Conservation (phyloP, 2,113 vertebrate genomes). For the Indri indri region DNA sequence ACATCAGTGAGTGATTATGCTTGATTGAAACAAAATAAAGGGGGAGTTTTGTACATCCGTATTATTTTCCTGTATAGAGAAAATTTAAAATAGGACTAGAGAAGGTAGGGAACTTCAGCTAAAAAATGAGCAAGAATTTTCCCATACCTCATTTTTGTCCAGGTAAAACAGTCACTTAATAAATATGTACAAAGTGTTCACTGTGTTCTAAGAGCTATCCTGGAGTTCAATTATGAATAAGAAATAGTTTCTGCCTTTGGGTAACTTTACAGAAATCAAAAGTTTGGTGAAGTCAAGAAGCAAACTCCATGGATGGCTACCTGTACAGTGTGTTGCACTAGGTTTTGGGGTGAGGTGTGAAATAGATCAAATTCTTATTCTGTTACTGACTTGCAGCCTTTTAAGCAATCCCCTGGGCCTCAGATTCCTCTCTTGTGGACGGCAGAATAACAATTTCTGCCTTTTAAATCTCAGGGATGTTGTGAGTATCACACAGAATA, state of each 20-base stretch:
- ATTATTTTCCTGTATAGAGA: neutral
- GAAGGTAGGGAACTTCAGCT: neutral
- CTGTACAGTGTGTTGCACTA: neutral
- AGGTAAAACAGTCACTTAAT: neutral
- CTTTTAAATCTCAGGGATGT: neutral
- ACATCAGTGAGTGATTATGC: neutral
- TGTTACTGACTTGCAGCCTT: neutral
- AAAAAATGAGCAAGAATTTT: neutral
- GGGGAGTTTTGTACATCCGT: neutral
- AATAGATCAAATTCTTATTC: neutral
- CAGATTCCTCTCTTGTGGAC: neutral
- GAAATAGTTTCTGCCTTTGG: neutral
- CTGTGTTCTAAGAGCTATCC: neutral
- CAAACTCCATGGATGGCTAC: neutral
- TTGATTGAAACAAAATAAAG: constrained; percentile 25
- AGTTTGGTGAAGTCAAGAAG: neutral
- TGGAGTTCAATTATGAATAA: neutral
- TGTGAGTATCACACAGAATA: neutral
- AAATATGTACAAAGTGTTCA: neutral
- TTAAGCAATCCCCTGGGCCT: neutral
- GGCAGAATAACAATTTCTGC: neutral
- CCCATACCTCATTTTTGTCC: neutral
- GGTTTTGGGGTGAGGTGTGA: accelerated
- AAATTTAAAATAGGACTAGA: neutral
- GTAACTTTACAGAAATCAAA: neutral